These are phyloP conservation scores for Ceyx erithaca DNA, from an alignment of 2,797 vertebrate species.

Conservation along the genomic window DNA sequence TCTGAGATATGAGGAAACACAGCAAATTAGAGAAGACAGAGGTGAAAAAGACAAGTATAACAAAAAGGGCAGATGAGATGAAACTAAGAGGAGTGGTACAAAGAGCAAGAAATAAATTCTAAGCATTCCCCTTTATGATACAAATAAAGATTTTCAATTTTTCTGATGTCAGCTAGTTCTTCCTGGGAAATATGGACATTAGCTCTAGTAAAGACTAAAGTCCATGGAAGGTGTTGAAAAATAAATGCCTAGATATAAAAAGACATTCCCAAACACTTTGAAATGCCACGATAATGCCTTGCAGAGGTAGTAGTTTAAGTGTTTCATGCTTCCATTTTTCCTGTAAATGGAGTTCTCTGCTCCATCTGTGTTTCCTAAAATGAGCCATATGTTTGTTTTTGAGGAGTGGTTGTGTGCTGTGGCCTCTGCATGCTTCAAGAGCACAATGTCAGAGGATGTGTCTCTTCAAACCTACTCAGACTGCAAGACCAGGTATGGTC, in stretches of 20 bases:
- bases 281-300: neutral
- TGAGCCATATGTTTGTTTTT: neutral
- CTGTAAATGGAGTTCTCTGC: neutral
- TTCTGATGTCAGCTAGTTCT: neutral
- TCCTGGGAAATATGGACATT: neutral
- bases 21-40: slow-evolving; percentile 38
- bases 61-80: slow-evolving; percentile 6
- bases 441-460: neutral
- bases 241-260: neutral
- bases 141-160: neutral
- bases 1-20: slow-evolving; percentile 4
- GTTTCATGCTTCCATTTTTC: neutral
- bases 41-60: slow-evolving; percentile 26
- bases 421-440: neutral
- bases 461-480: neutral
- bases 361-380: neutral
- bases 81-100: slow-evolving; percentile 7
- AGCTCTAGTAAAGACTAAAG: neutral
- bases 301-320: neutral
- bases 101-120: slow-evolving; percentile 2
- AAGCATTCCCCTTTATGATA: neutral
- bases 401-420: neutral
- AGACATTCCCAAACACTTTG: neutral
- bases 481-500: neutral
- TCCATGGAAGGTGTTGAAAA: neutral